Evolutionary conservation across 1,140 invertebrate species (phyloP), one percentile per base, ranked within the genome.

Genomic region (Pseudomyrmex dendroicus): DNA sequence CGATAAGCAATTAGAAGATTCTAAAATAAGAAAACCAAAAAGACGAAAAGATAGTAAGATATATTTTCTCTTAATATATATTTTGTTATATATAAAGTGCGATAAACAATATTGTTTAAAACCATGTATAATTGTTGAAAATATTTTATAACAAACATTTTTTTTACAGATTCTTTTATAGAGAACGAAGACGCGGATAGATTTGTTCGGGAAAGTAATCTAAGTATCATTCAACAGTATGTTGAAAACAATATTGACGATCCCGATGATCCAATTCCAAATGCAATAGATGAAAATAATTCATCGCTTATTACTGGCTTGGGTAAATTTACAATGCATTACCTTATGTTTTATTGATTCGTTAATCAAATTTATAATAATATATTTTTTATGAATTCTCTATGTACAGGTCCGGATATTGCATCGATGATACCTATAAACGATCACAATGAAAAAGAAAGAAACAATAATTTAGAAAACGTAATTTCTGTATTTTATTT

Each of bases 1-100:
- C 86, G 96, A 97, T 90, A 94, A 92, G 63, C 96, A 98, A 50
- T 92, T 99, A 73, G 97, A 98, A 66, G 93, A 95, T 22, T 88
- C 91, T 2, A 93, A 88, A 84, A 76, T 84, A 94, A 94, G 87
- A 94, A 97, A 92, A 92, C 92, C 20, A 92, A 95, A 73, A 95
- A 95, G 90, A 92, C 93, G 87, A 85, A 93, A 87, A 74, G 76
- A 88, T 73, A 86, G 86, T 90, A 89, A 35, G 35, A 66, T 72
- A 12, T 67, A 48, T 57, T 17, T 87, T 20, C 70, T n/a, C 22
- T 67, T 70, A 72, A 13, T 22, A 15, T 15, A 66, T 12, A 67
- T 74, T 72, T 68, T 74, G 59, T 50, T 74, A 57, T 12, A 48
- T 56, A 46, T 20, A 50, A 20, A 64, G n/a, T 35, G 35, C 35